These are phyloP conservation scores for Chaetophractus vellerosus DNA, from an alignment of 2,797 vertebrate genomes.

Conservation along the genomic window DNA sequence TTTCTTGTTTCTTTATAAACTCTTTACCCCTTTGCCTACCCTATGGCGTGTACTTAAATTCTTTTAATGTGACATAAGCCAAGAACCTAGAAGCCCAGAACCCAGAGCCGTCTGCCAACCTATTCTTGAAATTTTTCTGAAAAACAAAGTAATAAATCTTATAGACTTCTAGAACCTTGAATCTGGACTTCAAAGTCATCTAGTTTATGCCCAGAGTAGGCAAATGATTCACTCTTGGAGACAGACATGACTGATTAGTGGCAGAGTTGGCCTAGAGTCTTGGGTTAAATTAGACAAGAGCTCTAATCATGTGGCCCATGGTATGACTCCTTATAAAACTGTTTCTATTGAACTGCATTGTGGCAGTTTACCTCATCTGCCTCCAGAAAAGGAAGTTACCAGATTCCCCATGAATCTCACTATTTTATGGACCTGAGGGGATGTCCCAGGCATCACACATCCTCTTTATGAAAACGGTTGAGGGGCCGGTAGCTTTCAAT, in stretches of 20 bases:
- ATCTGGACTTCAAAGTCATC: background rate
- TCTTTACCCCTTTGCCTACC: too few species aligned
- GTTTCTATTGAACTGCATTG: background rate
- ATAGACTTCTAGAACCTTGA: slow-evolving; percentile 19
- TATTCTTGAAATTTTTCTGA: background rate
- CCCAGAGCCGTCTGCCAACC: too few species aligned
- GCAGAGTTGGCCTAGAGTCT: background rate
- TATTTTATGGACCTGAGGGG: background rate
- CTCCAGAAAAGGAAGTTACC: background rate
- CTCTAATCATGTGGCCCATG: background rate
- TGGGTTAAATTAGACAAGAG: slow-evolving; percentile 1
- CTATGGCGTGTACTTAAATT: too few species aligned
- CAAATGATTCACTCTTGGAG: slow-evolving; percentile 25
- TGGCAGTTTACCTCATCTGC: background rate
- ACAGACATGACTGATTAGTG: background rate
- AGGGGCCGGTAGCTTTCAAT: background rate
- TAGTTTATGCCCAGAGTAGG: background rate
- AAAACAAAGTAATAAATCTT: slow-evolving; percentile 9
- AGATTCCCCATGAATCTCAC: background rate
- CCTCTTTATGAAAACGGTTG: background rate
- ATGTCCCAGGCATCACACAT: background rate
- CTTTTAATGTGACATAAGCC: too few species aligned
- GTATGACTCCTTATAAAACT: background rate
- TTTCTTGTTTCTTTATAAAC: too few species aligned
- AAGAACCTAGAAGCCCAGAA: too few species aligned